Percentiles rank a stretch among this genome's conserved stretches.
Conservation (phyloP, 2,797 vertebrate species). For the Prionace glauca region DNA sequence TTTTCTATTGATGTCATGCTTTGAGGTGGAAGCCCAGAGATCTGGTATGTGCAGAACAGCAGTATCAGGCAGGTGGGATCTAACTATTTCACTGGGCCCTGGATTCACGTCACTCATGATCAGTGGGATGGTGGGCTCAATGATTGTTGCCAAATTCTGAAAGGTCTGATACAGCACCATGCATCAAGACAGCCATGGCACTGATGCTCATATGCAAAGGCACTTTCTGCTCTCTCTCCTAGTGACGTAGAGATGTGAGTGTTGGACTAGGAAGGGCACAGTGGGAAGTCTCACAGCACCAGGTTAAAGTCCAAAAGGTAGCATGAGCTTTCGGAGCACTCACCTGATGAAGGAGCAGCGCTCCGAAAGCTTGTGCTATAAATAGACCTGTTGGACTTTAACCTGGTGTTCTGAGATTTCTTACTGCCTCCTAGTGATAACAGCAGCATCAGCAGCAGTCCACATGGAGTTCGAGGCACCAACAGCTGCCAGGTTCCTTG, state of each 20-base stretch:
- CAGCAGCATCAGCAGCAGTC: not conserved
- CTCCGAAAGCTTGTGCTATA: too few species aligned
- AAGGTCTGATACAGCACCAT: not conserved
- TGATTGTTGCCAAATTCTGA: not conserved
- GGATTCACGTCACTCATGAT: not conserved
- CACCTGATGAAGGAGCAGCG: too few species aligned
- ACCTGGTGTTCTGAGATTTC: too few species aligned
- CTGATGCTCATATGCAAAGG: not conserved
- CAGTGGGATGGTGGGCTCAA: not conserved
- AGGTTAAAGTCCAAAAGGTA: too few species aligned
- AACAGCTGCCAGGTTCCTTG: not conserved
- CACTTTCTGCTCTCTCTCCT: not conserved
- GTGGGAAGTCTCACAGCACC: too few species aligned
- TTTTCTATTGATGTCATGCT: not conserved
- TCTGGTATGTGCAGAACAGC: not conserved
- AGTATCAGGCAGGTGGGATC: not conserved
- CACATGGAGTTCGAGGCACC: not conserved
- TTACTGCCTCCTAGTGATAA: too few species aligned
- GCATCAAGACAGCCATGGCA: too few species aligned
- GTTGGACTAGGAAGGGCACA: too few species aligned
- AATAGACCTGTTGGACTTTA: too few species aligned
- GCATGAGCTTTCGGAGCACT: too few species aligned
- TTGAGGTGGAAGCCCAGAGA: not conserved
- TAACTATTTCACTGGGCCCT: not conserved
- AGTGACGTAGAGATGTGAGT: too few species aligned